Evolutionary conservation across 2,113 vertebrate species (phyloP).

Genomic region (Sceloporus tristichus): DNA sequence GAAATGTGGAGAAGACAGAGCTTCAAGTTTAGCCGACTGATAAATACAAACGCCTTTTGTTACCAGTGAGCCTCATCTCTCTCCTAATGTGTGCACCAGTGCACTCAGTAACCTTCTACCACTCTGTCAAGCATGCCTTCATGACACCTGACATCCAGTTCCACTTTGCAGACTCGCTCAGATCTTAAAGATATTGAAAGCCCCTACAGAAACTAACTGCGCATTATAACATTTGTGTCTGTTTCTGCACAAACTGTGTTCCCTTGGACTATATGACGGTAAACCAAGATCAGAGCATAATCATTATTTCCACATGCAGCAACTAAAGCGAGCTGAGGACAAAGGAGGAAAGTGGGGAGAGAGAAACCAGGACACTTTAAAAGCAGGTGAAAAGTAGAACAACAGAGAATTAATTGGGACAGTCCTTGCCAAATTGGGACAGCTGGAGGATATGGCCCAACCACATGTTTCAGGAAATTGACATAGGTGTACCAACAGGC

Average conservation of each 20-base stretch:
- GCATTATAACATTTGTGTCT: background rate
- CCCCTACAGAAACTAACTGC: background rate
- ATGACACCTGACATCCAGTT: conserved; percentile 84
- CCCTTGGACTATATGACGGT: no score
- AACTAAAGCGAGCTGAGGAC: no score
- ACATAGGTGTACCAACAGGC: no score
- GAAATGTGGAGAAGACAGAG: conserved; percentile 74
- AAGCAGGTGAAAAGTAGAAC: no score
- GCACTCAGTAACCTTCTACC: conserved; percentile 75
- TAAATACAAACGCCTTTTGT: conserved; percentile 71
- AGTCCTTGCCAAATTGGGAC: no score
- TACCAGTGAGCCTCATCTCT: conserved; percentile 76
- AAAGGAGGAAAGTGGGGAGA: no score
- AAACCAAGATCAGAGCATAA: no score
- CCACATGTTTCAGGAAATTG: no score
- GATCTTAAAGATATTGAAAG: conserved; percentile 46
- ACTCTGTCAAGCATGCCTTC: conserved; percentile 51
- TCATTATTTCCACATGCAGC: no score
- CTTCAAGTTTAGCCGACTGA: conserved; percentile 70
- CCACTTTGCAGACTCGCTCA: conserved; percentile 63
- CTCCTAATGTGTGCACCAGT: conserved; percentile 58
- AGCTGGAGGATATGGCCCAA: no score
- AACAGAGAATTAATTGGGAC: no score
- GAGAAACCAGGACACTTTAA: no score
- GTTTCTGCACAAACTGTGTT: background rate